These are phyloP conservation scores for Otolemur garnettii DNA, from an alignment of 2,113 vertebrate species.

Conservation along the genomic window DNA sequence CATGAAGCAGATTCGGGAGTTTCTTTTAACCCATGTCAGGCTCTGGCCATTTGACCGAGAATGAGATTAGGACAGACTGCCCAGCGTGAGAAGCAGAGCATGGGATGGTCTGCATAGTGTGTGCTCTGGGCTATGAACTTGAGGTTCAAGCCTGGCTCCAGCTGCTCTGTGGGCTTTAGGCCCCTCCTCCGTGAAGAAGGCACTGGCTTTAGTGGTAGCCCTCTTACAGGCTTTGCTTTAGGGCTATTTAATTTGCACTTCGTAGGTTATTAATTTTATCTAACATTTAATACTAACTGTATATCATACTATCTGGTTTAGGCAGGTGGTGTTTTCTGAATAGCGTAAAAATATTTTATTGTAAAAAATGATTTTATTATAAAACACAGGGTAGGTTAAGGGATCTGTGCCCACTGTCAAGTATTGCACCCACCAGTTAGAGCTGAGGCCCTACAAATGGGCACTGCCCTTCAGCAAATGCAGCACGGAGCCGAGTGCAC, in stretches of 20 bases:
- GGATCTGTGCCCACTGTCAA: neutral
- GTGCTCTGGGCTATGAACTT: neutral
- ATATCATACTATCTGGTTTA: neutral
- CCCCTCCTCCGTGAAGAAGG: neutral
- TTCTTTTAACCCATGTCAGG: constrained; percentile 12
- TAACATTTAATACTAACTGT: neutral
- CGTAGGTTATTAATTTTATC: neutral
- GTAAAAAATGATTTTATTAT: neutral
- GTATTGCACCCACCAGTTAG: neutral
- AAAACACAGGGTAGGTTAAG: neutral
- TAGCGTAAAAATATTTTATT: neutral
- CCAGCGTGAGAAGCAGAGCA: neutral
- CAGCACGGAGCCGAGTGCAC: too few species aligned
- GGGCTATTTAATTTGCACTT: neutral
- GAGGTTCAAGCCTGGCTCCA: neutral
- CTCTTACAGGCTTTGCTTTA: neutral
- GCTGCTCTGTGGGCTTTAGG: neutral
- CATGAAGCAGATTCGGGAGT: neutral
- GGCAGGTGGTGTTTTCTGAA: neutral
- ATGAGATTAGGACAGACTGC: neutral
- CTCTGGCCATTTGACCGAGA: constrained; percentile 28
- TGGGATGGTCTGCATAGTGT: neutral
- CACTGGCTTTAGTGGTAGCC: neutral
- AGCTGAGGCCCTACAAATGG: neutral
- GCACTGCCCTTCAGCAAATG: neutral